Percentiles rank a stretch among this genome's conserved stretches.
These are phyloP conservation scores for Mayetiola destructor DNA, from an alignment of 2,888 invertebrate genomes.

Conservation along the genomic window DNA sequence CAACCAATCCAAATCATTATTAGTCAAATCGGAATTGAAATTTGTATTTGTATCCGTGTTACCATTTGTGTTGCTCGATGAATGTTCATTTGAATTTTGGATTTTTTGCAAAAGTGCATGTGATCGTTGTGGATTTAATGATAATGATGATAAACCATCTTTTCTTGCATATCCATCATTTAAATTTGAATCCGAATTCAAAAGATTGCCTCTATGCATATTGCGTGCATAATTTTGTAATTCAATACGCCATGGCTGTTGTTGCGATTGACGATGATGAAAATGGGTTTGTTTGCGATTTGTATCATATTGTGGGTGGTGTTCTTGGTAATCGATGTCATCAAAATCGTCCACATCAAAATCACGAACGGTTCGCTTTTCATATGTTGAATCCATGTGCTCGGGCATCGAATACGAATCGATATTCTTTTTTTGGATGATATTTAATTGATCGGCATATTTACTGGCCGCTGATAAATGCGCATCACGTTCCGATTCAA, in stretches of 20 bases:
- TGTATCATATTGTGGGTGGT: not conserved
- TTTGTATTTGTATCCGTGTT: not conserved
- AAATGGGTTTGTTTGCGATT: too few relatives aligned
- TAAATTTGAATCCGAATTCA: not conserved
- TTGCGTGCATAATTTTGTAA: not conserved
- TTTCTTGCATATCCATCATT: not conserved
- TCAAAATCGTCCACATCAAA: not conserved
- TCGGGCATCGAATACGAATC: not conserved
- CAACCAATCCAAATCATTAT: not conserved
- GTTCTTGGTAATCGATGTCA: not conserved
- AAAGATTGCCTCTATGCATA: not conserved
- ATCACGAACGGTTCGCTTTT: too few relatives aligned
- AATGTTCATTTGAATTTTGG: not conserved
- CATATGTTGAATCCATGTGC: not conserved
- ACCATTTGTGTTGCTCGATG: not conserved
- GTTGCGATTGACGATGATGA: not conserved
- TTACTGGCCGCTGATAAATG: conserved; percentile 5
- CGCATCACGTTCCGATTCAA: conserved; percentile 1
- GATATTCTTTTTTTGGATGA: not conserved
- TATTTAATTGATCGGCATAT: conserved; percentile 4
- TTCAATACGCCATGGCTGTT: not conserved
- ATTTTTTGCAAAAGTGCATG: not conserved
- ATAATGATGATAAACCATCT: not conserved
- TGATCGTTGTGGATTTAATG: not conserved
- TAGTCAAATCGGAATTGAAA: not conserved